A percentile compares a stretch with the other conserved stretches of the same genome.
Conservation (phyloP, 1,140 invertebrate genomes). For the Rhopalosiphum padi region DNA sequence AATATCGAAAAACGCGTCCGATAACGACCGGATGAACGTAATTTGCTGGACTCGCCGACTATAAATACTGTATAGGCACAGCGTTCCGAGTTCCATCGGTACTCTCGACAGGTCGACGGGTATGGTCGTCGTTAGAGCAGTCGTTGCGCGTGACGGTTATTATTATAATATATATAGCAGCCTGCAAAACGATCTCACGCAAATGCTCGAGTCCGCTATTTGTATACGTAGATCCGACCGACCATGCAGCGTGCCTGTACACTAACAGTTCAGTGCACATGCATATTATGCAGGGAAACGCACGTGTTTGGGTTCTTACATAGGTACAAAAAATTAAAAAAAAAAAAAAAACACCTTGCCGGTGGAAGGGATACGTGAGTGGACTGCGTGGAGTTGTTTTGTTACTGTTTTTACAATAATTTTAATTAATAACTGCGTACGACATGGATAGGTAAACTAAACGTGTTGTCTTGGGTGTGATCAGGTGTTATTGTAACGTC, state of each 20-base stretch:
- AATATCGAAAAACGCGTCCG: background rate
- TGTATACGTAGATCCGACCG: background rate
- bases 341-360: too few relatives aligned
- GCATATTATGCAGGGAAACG: background rate
- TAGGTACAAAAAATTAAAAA: too few relatives aligned
- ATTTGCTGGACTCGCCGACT: background rate
- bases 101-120: background rate
- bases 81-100: background rate
- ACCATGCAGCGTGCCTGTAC: background rate
- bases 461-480: too few relatives aligned
- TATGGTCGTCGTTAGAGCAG: background rate
- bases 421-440: too few relatives aligned
- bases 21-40: background rate
- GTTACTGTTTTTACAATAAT: too few relatives aligned
- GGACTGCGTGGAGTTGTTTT: too few relatives aligned
- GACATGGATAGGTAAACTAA: too few relatives aligned
- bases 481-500: too few relatives aligned
- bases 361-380: background rate
- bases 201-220: background rate
- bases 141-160: background rate
- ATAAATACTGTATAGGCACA: too few relatives aligned
- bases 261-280: background rate
- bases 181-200: background rate
- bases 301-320: background rate
- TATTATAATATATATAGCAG: constrained; percentile 12